phyloP scores from a whole-genome alignment of 2,113 vertebrate species.

The Ciconia boyciana region DNA sequence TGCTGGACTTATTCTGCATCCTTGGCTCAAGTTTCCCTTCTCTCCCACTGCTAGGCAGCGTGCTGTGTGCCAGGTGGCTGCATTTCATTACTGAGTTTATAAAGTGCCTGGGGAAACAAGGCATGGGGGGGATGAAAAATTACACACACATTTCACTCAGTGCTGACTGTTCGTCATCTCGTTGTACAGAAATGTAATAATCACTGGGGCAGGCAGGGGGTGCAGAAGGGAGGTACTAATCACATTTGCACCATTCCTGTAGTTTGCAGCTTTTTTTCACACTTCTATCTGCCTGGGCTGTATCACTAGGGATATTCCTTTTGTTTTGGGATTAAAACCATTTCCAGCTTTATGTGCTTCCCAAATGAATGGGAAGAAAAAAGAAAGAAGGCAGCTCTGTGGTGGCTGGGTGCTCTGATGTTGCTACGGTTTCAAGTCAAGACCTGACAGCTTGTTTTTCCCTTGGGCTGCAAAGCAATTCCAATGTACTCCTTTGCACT shows the following conservation, averaged over 20 bases:
- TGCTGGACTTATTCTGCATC: neutral
- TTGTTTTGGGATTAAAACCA: neutral
- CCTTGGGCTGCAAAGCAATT: neutral
- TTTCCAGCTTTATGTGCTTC: neutral
- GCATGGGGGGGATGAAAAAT: neutral
- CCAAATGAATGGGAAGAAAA: neutral
- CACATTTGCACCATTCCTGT: neutral
- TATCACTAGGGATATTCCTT: neutral
- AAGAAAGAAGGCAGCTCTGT: neutral
- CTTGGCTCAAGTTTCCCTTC: neutral
- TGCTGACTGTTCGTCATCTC: neutral
- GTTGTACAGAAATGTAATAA: neutral
- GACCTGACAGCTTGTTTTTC: neutral
- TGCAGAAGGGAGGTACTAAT: neutral
- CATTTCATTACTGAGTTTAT: neutral
- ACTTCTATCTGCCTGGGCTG: neutral
- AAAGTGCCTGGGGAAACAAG: conserved; percentile 8
- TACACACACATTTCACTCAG: neutral
- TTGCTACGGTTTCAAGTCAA: neutral
- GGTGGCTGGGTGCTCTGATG: neutral
- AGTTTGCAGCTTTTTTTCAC: neutral
- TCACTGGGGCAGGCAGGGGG: neutral
- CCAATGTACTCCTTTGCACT: neutral
- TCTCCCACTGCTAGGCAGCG: neutral
- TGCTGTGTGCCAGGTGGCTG: conserved; percentile 17